These are phyloP conservation scores for Euplagia quadripunctaria DNA, from an alignment of 2,888 invertebrate species.

Conservation along the genomic window DNA sequence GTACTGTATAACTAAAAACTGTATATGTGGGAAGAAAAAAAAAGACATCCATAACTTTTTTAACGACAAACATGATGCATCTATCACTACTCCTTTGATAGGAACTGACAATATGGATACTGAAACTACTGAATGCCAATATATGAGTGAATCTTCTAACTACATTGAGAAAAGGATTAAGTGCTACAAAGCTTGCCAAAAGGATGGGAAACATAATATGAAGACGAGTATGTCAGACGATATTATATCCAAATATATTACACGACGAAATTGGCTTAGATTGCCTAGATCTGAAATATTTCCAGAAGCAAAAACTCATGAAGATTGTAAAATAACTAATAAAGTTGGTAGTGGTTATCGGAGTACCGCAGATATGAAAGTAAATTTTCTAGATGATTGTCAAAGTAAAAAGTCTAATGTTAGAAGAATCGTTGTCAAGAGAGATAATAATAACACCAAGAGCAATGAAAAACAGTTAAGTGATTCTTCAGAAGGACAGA, in stretches of 20 bases:
- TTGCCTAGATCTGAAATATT: constrained; percentile 62
- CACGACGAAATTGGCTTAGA: constrained; percentile 74
- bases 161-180: constrained; percentile 71
- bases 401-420: constrained; percentile 6
- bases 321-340: constrained; percentile 45
- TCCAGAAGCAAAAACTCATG: constrained; percentile 59
- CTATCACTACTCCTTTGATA: constrained; percentile 78
- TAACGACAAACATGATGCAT: constrained; percentile 73
- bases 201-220: constrained; percentile 59
- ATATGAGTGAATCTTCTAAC: constrained; percentile 68
- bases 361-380: constrained; percentile 17
- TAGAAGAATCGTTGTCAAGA: neutral
- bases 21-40: constrained; percentile 57
- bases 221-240: constrained; percentile 78
- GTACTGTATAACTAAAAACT: constrained; percentile 61
- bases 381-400: constrained; percentile 3
- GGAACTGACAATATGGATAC: constrained; percentile 73
- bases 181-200: constrained; percentile 78
- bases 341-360: neutral
- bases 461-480: constrained; percentile 7
- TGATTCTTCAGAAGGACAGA: constrained; percentile 66
- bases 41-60: constrained; percentile 64
- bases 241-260: constrained; percentile 78
- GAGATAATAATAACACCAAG: neutral
- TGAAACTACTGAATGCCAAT: constrained; percentile 73